phyloP scores from a whole-genome alignment of 2,888 invertebrate species.

The Ormyrus labotus region DNA sequence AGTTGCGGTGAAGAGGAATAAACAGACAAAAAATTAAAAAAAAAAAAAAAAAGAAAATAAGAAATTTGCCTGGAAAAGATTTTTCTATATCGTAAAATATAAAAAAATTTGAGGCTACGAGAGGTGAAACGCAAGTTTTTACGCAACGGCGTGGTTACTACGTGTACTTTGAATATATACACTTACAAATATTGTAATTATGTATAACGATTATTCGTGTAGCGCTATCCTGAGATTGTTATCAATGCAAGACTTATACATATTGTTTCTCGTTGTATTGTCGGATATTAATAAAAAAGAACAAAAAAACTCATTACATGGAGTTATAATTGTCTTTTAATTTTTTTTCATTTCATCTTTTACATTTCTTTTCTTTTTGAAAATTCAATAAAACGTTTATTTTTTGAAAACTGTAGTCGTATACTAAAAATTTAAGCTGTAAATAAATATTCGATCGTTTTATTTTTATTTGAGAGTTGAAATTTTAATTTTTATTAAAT shows the following conservation, averaged over 20 bases:
- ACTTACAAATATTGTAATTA: conserved; percentile 58
- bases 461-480: too few species aligned
- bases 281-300: conserved; percentile 68
- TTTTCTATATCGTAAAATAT: conserved; percentile 56
- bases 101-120: conserved; percentile 25
- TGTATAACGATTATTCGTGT: conserved; percentile 62
- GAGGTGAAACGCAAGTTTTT: conserved; percentile 50
- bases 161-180: conserved; percentile 58
- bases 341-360: conserved; percentile 4
- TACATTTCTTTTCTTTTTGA: too few species aligned
- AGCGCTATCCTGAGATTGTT: conserved; percentile 68
- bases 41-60: conserved; percentile 19
- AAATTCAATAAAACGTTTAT: too few species aligned
- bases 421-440: too few species aligned
- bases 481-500: neutral
- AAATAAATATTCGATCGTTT: too few species aligned
- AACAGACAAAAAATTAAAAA: conserved; percentile 4
- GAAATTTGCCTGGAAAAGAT: conserved; percentile 50
- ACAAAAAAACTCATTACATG: conserved; percentile 37
- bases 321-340: conserved; percentile 36
- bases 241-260: conserved; percentile 70
- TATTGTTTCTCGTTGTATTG: conserved; percentile 72
- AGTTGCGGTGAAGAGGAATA: neutral
- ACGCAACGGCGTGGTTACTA: conserved; percentile 54
- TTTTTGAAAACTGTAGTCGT: too few species aligned